A percentile compares a stretch with the other conserved stretches of the same genome.
phyloP scores from a whole-genome alignment of 2,888 invertebrate species.

The Electrophaes corylata region DNA sequence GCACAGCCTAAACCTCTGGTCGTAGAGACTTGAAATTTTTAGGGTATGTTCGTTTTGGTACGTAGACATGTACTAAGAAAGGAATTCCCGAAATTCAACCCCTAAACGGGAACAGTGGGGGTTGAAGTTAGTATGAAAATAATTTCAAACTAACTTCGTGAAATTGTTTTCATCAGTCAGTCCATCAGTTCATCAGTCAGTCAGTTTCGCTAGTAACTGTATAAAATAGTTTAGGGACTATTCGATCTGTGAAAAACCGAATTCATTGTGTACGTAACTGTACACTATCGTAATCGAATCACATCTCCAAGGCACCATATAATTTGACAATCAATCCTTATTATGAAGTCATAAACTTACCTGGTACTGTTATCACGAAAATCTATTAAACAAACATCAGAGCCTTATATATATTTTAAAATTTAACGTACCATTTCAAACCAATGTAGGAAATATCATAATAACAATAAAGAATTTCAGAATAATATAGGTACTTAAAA shows the following conservation, averaged over 20 bases:
- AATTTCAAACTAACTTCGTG: no score
- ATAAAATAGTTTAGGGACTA: neutral
- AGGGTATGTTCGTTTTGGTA: no score
- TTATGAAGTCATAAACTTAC: neutral
- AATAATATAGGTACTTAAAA: neutral
- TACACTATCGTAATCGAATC: neutral
- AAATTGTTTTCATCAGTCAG: no score
- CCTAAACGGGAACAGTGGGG: no score
- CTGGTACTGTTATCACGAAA: neutral
- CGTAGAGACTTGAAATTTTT: no score
- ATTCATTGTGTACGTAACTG: neutral
- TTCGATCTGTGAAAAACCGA: neutral
- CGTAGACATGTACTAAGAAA: no score
- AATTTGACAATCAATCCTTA: constrained; percentile 8
- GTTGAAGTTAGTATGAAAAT: no score
- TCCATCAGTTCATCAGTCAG: no score
- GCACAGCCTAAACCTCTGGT: no score
- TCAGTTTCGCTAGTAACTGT: no score
- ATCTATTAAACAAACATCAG: no score
- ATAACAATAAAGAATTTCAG: neutral
- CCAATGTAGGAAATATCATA: neutral
- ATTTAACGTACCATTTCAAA: neutral
- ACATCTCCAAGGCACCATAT: constrained; percentile 21
- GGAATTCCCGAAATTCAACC: no score
- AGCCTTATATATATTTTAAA: neutral